A percentile compares a stretch with the other conserved stretches of the same genome.
phyloP scores from a whole-genome alignment of 1,140 invertebrate genomes.

The Caenorhabditis inopinata region DNA sequence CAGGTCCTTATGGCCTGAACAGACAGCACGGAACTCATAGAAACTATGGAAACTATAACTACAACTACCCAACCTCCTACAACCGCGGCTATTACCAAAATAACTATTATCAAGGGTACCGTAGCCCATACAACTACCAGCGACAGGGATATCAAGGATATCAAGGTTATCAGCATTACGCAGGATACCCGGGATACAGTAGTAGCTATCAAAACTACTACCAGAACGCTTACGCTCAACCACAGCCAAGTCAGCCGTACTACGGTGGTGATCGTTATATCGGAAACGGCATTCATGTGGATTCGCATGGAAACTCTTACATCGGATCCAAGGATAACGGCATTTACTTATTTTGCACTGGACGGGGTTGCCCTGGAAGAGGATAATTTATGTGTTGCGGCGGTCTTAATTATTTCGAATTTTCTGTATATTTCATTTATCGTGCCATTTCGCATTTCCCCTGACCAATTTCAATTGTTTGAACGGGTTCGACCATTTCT shows the following conservation, averaged over 20 bases:
- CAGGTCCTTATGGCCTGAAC: too few species aligned
- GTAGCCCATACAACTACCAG: not conserved
- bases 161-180: too few species aligned
- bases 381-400: not conserved
- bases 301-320: not conserved
- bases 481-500: too few species aligned
- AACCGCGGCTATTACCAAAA: not conserved
- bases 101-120: not conserved
- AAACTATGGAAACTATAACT: not conserved
- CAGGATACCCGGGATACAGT: not conserved
- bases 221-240: too few species aligned
- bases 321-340: not conserved
- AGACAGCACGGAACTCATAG: too few species aligned
- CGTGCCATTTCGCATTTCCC: too few species aligned
- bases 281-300: not conserved
- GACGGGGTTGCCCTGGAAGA: not conserved
- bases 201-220: not conserved
- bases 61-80: not conserved
- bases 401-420: too few species aligned
- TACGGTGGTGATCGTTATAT: not conserved
- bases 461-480: too few species aligned
- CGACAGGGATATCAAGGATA: not conserved
- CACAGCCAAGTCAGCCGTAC: too few species aligned
- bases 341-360: not conserved
- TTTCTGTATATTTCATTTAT: too few species aligned